phyloP scores from a whole-genome alignment of 2,888 invertebrate genomes.

The Brenthis daphne region DNA sequence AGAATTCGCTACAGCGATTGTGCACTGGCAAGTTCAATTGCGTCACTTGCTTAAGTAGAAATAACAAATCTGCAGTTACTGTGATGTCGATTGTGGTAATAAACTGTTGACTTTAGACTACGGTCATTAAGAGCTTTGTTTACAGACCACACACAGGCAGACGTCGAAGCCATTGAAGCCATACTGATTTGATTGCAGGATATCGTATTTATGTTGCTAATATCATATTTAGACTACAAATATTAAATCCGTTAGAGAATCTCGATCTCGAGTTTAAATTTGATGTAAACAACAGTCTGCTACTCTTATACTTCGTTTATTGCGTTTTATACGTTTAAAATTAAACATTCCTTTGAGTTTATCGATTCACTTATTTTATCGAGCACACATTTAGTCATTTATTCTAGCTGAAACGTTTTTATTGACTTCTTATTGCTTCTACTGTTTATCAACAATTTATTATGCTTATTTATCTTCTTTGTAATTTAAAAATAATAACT shows the following conservation, averaged over 20 bases:
- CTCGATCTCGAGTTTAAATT: slow-evolving; percentile 15
- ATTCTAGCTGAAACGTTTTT: not conserved
- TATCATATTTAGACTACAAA: slow-evolving; percentile 61
- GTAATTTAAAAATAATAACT: not conserved
- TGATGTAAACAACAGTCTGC: not conserved
- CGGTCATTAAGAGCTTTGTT: slow-evolving; percentile 77
- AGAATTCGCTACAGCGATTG: not conserved
- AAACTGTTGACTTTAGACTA: slow-evolving; percentile 72
- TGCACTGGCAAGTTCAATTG: slow-evolving; percentile 22
- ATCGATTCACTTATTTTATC: slow-evolving; percentile 1
- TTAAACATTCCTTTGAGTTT: not conserved
- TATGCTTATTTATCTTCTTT: not conserved
- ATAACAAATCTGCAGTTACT: slow-evolving; percentile 67
- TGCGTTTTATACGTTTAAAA: not conserved
- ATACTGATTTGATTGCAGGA: slow-evolving; percentile 76
- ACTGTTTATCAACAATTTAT: not conserved
- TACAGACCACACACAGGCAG: slow-evolving; percentile 77
- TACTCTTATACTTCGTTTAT: not conserved
- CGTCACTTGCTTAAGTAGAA: slow-evolving; percentile 49
- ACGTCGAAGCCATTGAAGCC: slow-evolving; percentile 64
- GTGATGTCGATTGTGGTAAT: slow-evolving; percentile 72
- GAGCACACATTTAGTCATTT: not conserved
- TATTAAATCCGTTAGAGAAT: slow-evolving; percentile 30
- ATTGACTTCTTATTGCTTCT: not conserved
- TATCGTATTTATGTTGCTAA: slow-evolving; percentile 70